Evolutionary conservation across 2,797 vertebrate species (phyloP).

Genomic region (Rhabdomys pumilio): DNA sequence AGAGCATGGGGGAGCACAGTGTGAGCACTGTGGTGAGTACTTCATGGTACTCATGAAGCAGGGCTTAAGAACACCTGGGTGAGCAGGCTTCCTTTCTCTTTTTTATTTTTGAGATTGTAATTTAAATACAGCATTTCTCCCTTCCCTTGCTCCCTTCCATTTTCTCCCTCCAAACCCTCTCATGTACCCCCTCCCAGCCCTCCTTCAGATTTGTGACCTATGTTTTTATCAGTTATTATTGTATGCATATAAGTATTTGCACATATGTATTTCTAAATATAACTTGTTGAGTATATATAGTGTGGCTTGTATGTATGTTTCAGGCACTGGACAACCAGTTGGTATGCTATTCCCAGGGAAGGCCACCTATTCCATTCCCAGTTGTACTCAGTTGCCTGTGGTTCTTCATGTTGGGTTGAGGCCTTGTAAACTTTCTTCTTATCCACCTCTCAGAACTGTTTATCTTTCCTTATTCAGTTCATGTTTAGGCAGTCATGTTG

Average conservation of each 20-base stretch:
- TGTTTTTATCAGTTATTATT: background rate
- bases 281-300: background rate
- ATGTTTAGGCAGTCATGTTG: background rate
- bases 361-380: background rate
- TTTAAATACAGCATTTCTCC: background rate
- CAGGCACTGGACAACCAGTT: too few species aligned
- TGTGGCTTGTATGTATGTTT: background rate
- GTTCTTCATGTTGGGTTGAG: background rate
- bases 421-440: background rate
- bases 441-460: background rate
- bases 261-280: background rate
- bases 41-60: too few species aligned
- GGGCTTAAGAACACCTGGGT: too few species aligned
- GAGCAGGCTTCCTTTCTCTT: background rate
- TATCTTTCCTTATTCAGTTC: background rate
- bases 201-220: background rate
- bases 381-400: background rate
- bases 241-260: background rate
- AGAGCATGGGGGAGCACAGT: background rate
- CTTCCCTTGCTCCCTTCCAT: background rate
- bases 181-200: background rate
- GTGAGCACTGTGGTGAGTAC: too few species aligned
- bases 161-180: background rate
- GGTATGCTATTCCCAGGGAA: background rate
- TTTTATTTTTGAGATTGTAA: background rate